Base-by-base conservation (phyloP, 2,113 vertebrate species). In the Candoia aspera region DNA sequence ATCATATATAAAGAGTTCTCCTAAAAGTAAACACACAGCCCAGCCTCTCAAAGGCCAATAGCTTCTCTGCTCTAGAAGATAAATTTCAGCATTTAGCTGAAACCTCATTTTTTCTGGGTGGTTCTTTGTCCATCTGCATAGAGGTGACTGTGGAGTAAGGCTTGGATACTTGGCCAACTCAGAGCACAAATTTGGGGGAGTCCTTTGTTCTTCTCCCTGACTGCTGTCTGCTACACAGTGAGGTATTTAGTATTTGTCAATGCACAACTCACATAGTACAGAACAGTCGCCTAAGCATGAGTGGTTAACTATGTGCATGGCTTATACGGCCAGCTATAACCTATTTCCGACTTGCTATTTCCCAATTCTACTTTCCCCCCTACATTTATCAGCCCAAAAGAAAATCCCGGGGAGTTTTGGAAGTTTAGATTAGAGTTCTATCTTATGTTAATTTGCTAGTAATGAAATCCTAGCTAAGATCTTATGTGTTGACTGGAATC, bases 401-500 rank as follows among this genome's bases (percentile, higher is more conserved):
- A n/a, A 0, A 29, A 54, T 37, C 29, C 49, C 2, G 12, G 91
- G 92, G 42, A 86, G 46, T 90, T 60, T 15, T 53, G 84, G 4
- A 24, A 19, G 0, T 49, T 55, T 54, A 24, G 26, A 54, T 23
- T 60, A 83, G 83, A 89, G 46, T 85, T 86, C 84, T 1, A 13
- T n/a, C 68, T 13, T 17, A 84, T 46, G 59, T 53, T 92, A 86
- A 29, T 58, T 90, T 89, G 91, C 58, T 53, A 90, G 21, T 46
- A 90, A 55, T 13, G 21, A 62, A 37, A 37, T 55, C n/a, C 59
- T 73, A 64, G 37, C 57, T 92, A 59, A 86, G 15, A 92, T 90
- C 53, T 68, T 57, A 85, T 21, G 11, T 26, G 5, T n/a, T 88
- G 26, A 8, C 57, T 55, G 11, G 87, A 54, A 53, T 85, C 55